Conservation (phyloP, 2,888 invertebrate species). For the Drepana falcataria region DNA sequence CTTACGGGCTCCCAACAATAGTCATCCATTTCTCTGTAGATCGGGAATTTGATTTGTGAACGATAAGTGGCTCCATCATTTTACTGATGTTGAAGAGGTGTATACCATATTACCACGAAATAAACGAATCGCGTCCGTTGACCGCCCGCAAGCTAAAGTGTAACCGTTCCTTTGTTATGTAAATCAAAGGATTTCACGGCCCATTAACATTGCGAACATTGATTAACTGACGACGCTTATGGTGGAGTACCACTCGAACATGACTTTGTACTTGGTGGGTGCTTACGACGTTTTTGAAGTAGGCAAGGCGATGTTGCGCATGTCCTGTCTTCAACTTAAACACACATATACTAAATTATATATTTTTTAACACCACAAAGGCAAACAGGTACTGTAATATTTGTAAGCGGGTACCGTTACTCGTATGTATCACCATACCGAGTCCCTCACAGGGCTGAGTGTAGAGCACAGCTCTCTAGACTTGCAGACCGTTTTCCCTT, state of each 20-base stretch:
- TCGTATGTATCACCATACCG: too few relatives aligned
- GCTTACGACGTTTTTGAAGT: not conserved
- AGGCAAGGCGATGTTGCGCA: not conserved
- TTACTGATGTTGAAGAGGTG: not conserved
- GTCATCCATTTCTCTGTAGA: too few relatives aligned
- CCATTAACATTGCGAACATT: conserved; percentile 40
- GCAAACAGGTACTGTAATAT: too few relatives aligned
- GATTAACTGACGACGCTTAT: conserved; percentile 36
- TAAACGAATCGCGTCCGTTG: conserved; percentile 6
- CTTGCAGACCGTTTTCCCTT: too few relatives aligned
- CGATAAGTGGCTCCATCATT: not conserved
- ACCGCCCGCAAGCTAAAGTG: conserved; percentile 7
- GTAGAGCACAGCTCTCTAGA: too few relatives aligned
- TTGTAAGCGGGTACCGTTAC: too few relatives aligned
- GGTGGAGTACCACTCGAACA: conserved; percentile 6
- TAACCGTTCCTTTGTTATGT: conserved; percentile 44
- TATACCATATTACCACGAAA: not conserved
- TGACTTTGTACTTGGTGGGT: not conserved
- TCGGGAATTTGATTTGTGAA: too few relatives aligned
- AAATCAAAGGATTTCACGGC: conserved; percentile 50
- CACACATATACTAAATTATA: too few relatives aligned
- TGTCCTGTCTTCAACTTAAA: not conserved
- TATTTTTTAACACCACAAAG: too few relatives aligned
- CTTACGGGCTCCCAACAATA: too few relatives aligned
- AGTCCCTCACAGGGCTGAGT: too few relatives aligned